phyloP scores from a whole-genome alignment of 1,140 invertebrate genomes.

The Drosophila ercepeae region DNA sequence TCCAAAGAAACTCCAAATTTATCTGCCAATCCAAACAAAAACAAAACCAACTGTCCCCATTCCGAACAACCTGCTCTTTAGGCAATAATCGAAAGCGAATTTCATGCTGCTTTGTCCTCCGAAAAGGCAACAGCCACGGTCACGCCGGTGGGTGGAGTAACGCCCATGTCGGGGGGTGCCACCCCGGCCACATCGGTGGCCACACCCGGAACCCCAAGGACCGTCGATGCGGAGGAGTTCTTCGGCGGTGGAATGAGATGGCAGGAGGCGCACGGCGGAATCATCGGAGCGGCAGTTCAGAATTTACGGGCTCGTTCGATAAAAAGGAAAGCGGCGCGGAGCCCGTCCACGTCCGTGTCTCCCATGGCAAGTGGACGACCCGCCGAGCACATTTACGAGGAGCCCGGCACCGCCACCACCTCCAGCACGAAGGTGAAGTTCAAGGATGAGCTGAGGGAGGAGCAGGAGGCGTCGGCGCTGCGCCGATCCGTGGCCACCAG shows the following conservation, averaged over 20 bases:
- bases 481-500: conserved; percentile 74
- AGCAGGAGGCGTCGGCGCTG: conserved; percentile 13
- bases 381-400: conserved; percentile 72
- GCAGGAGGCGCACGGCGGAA: conserved; percentile 78
- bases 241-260: conserved; percentile 68
- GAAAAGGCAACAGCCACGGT: conserved; percentile 73
- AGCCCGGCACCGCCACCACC: conserved; percentile 35
- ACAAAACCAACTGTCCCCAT: conserved; percentile 47
- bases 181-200: conserved; percentile 36
- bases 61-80: conserved; percentile 60
- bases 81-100: conserved; percentile 83
- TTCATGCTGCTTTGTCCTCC: conserved; percentile 82
- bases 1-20: conserved; percentile 31
- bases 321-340: conserved; percentile 55
- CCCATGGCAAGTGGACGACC: conserved; percentile 19
- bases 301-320: conserved; percentile 77
- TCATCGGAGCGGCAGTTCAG: conserved; percentile 74
- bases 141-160: conserved; percentile 57
- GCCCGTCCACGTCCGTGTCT: conserved; percentile 32
- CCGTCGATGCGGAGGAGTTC: conserved; percentile 42
- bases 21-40: conserved; percentile 43
- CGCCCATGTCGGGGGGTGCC: conserved; percentile 41
- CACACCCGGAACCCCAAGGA: conserved; percentile 40
- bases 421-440: conserved; percentile 49
- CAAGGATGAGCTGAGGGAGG: conserved; percentile 44